Evolutionary conservation across 1,140 invertebrate genomes (phyloP), one percentile per base, ranked within the genome.

Genomic region (Drosophila varians): DNA sequence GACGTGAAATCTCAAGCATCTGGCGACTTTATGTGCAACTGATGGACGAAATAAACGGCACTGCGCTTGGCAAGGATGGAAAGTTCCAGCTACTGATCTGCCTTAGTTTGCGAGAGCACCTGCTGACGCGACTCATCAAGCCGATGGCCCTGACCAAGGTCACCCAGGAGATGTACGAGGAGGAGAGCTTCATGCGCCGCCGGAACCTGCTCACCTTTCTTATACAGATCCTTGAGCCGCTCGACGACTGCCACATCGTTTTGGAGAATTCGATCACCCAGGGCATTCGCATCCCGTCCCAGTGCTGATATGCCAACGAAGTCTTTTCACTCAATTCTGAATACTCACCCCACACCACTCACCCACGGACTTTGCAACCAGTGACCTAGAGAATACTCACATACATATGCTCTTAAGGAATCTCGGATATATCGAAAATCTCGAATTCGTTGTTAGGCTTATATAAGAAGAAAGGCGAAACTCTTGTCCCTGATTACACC

Each of bases 21-120:
- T 93, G 96, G 92, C 92, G 95, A 38, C 94, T 95, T 76, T 96
- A 96, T 91, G 95, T 95, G 79, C 95, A 96, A 83, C 92, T 96
- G 1, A 94, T 96, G 78, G 94, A 96, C 89, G 95, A 98, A 92
- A 97, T 99, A 43, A 95, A 96, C 90, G 94, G 94, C 26, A 95
- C 95, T 0, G 96, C 96, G 49, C 92, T 99, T 8, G 99, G 99
- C 42, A 99, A 99, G 91, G 98, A 99, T 93, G 98, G 98, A 23
- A 98, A 99, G 92, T 99, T 99, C 91, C 98, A 99, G 90, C 93
- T 99, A 5, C 98, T 99, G 88, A 95, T 99, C 54, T 99, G 98
- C 91, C 93, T 99, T 6, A 95, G 96, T 87, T 93, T 91, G 21
- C 92, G 98, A 84, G 98, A 99, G 92, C 97, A 98, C 90, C 94